phyloP scores from a whole-genome alignment of 2,888 invertebrate species.

The Rhopalosiphum nymphaeae region DNA sequence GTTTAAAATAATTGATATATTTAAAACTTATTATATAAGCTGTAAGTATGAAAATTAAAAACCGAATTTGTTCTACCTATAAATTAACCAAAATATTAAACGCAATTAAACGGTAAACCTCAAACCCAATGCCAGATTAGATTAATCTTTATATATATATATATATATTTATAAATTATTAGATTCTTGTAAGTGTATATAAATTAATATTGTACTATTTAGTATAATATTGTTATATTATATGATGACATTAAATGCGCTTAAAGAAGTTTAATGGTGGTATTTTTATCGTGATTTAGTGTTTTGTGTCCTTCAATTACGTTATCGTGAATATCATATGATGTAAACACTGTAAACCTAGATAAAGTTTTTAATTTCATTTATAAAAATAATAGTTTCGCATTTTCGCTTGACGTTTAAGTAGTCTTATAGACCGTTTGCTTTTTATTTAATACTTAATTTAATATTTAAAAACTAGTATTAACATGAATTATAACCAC shows the following conservation, averaged over 20 bases:
- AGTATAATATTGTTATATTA: not conserved
- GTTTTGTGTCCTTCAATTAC: conserved; percentile 21
- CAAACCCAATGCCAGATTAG: no score
- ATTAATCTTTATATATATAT: no score
- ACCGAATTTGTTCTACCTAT: no score
- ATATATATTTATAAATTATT: no score
- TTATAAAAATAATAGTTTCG: conserved; percentile 23
- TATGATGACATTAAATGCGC: not conserved
- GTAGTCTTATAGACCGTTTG: not conserved
- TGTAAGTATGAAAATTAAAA: no score
- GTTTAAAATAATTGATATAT: no score
- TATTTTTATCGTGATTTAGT: not conserved
- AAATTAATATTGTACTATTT: no score
- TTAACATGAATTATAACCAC: conserved; percentile 26
- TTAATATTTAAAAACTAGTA: not conserved
- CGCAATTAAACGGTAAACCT: no score
- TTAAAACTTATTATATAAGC: no score
- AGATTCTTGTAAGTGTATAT: no score
- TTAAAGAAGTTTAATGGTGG: not conserved
- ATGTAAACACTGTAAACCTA: not conserved
- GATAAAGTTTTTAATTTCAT: conserved; percentile 30
- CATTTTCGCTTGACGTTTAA: not conserved
- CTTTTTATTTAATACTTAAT: not conserved
- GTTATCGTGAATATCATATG: not conserved
- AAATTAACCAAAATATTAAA: no score